Percentiles rank a stretch among this genome's conserved stretches.
Evolutionary conservation across 2,888 invertebrate species (phyloP).

Genomic region (Pinctada fucata): DNA sequence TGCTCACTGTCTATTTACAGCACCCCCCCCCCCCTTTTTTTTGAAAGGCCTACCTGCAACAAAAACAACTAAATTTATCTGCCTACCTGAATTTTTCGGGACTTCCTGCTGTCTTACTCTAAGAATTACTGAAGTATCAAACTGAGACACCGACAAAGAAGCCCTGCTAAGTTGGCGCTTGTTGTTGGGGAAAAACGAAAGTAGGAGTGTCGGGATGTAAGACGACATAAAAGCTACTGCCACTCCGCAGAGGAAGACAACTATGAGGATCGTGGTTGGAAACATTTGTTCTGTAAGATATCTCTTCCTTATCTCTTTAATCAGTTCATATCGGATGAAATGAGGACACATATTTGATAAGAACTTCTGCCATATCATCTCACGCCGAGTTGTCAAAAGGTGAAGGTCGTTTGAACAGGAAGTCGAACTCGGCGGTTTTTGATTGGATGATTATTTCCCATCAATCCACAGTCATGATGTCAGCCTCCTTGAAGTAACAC

Average conservation of each 20-base stretch:
- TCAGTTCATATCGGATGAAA: conserved; percentile 31
- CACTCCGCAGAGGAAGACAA: conserved; percentile 45
- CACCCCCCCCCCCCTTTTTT: too few relatives aligned
- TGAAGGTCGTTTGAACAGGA: conserved; percentile 48
- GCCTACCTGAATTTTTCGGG: conserved; percentile 53
- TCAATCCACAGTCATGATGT: conserved; percentile 43
- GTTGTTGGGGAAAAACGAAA: conserved; percentile 43
- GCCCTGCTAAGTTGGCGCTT: conserved; percentile 36
- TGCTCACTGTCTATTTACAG: too few relatives aligned
- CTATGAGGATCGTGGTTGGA: conserved; percentile 37
- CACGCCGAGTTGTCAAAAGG: conserved; percentile 31
- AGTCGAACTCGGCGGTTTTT: conserved; percentile 48
- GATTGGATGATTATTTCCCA: conserved; percentile 46
- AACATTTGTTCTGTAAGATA: conserved; percentile 45
- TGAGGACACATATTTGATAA: conserved; percentile 40
- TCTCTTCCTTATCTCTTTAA: conserved; percentile 15
- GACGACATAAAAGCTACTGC: conserved; percentile 51
- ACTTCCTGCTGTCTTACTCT: conserved; percentile 49
- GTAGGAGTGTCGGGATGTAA: conserved; percentile 39
- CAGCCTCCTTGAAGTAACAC: conserved; percentile 44
- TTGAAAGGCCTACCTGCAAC: too few relatives aligned
- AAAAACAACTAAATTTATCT: not conserved
- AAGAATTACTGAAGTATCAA: conserved; percentile 51
- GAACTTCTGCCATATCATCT: conserved; percentile 39
- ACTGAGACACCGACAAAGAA: conserved; percentile 26